Base-by-base conservation (phyloP, 1,140 invertebrate species). In the Myzus persicae region DNA sequence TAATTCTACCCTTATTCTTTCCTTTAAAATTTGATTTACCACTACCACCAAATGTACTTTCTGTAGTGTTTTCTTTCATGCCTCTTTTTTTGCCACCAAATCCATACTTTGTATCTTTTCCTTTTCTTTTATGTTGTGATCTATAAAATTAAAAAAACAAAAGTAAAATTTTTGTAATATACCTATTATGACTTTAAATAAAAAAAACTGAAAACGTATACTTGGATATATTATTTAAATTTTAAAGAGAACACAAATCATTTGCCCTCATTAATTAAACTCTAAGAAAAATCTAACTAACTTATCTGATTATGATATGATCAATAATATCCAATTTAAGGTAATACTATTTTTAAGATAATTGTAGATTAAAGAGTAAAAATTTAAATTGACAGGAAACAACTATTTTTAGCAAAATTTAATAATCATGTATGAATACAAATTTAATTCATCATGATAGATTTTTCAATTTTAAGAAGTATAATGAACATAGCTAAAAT, bases 21-120 rank as follows among this genome's bases (percentile, higher is more conserved):
- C 26, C 81, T 54, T 93, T 93, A 8, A 48, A 54, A 81, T 92
- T 92, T 85, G 91, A 51, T 42, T 93, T 93, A 1, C 44, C 24
- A n/a, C 81, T 85, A n/a, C 81, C 91, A 20, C 81, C 81, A 85
- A 93, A 93, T 84, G 91, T 93, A 84, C 91, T 93, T 51, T 93
- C 91, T 42, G 85, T 97, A 1, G 98, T 98, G 94, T 99, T 99
- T 76, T 96, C 95, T 95, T 99, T 99, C 0, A 96, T 96, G 4
- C 98, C 97, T 94, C 97, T 97, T 95, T 99, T 99, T 94, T 99
- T 98, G 6, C 99, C 99, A 76, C 99, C 99, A 96, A 98, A 99
- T 2, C 99, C 99, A 96, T 97, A 99, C 94, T 98, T 99, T 88
- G 97, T 96, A 95, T 99, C 97, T 95, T 98, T 98, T 94, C 96